Percentiles rank a stretch among this genome's conserved stretches.
phyloP scores from a whole-genome alignment of 1,140 invertebrate genomes.

The Trachymyrmex septentrionalis region DNA sequence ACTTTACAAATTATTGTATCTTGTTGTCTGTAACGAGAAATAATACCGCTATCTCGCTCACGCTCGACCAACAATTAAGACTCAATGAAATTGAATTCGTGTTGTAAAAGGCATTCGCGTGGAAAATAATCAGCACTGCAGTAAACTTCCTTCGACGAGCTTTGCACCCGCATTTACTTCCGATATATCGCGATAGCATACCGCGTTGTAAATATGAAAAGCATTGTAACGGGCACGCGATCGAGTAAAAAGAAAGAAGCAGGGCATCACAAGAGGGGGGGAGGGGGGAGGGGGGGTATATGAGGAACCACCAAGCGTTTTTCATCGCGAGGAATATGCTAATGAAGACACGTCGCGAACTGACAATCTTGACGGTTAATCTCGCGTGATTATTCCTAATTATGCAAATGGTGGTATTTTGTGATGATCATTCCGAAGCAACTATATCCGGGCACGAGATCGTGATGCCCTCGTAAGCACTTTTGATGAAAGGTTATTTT shows the following conservation, averaged over 20 bases:
- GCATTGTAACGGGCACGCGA: conserved; percentile 36
- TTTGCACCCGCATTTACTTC: conserved; percentile 8
- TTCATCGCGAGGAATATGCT: conserved; percentile 62
- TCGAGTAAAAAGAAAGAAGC: background rate
- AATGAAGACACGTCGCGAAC: conserved; percentile 70
- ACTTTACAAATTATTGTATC: too few species aligned
- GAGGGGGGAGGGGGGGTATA: background rate
- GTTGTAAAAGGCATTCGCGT: background rate
- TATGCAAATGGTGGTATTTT: conserved; percentile 71
- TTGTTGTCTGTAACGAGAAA: background rate
- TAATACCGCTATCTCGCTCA: background rate
- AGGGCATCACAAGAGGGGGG: background rate
- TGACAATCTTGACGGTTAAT: conserved; percentile 70
- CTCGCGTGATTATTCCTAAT: conserved; percentile 75
- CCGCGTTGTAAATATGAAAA: conserved; percentile 17
- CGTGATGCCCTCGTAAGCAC: conserved; percentile 58
- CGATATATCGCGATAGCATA: background rate
- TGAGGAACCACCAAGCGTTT: conserved; percentile 35
- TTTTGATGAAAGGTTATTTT: conserved; percentile 68
- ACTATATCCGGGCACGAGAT: conserved; percentile 64
- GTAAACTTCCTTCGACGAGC: conserved; percentile 3
- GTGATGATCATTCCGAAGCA: conserved; percentile 63
- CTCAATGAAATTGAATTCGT: background rate
- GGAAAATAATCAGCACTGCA: conserved; percentile 24
- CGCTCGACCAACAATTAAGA: background rate